Conservation (phyloP, 1,140 invertebrate species). For the Periplaneta americana region DNA sequence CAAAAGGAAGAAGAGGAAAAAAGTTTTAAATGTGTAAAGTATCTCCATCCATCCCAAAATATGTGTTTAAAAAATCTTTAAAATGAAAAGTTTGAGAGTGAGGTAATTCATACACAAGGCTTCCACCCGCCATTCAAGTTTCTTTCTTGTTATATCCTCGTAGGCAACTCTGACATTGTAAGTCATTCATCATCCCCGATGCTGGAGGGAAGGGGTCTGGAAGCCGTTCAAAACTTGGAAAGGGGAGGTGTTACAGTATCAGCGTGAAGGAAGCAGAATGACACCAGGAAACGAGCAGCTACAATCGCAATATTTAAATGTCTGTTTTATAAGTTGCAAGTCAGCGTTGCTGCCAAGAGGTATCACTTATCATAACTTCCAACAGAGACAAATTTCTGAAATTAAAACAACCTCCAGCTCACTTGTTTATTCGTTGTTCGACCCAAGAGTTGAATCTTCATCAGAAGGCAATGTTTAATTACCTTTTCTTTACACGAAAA, state of each 20-base stretch:
- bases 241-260: not conserved
- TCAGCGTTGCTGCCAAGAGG: not conserved
- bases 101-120: not conserved
- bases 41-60: not conserved
- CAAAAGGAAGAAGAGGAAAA: not conserved
- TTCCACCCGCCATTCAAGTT: not conserved
- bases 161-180: not conserved
- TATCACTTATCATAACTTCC: not conserved
- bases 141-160: not conserved
- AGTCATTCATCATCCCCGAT: not conserved
- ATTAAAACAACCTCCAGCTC: too few relatives aligned
- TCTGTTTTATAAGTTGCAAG: not conserved
- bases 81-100: not conserved
- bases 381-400: too few relatives aligned
- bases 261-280: not conserved
- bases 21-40: not conserved
- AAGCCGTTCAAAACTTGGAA: not conserved
- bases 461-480: too few relatives aligned
- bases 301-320: not conserved
- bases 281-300: not conserved
- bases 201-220: not conserved
- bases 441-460: too few relatives aligned
- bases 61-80: not conserved
- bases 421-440: too few relatives aligned
- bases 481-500: too few relatives aligned